Base-by-base conservation (phyloP, 2,797 vertebrate genomes). In the Anolis apletophallus region DNA sequence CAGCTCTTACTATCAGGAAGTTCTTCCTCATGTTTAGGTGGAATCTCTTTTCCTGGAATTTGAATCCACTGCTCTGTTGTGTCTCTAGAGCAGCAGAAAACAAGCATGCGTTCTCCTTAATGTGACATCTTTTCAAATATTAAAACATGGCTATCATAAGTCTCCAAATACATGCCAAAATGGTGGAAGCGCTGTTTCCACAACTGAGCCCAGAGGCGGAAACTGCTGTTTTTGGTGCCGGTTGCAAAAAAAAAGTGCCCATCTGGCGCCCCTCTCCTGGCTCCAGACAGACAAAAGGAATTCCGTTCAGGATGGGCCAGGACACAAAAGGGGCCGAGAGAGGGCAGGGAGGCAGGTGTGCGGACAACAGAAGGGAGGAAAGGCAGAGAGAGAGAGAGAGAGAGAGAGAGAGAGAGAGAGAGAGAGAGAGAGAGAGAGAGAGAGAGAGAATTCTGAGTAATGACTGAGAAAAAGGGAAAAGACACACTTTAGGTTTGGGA, bases 131-230 rank as follows among this genome's bases (percentile, higher is more conserved):
- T 46, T 46, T 46, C 1, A 46, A 46, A 46, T 46, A 46, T 46
- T 46, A 6, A 46, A 46, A 46, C 46, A 46, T 46, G 46, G 46
- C 7, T 46, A 46, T 46, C 46, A 8, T 54, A 26, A 21, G 32
- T 32, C 46, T 67, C 3, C 50, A 54, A 54, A 54, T 32, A 14
- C n/a, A 34, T n/a, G 52, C 50, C 11, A 1, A 78, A 6, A 85
- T 84, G 88, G 88, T 84, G 89, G 89, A 76, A 88, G 77, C 61
- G 85, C 91, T 89, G 91, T 34, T 91, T 92, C 91, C 46, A 86
- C 87, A 73, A 84, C 87, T 88, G 72, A 84, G 78, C 26, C 61
- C 11, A 57, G 11, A 26, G 13, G n/a, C 12, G 71, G 88, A 88
- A 90, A 83, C 0, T 14, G 71, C 76, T 40, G 85, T 11, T 88